A percentile compares a stretch with the other conserved stretches of the same genome.
These are phyloP conservation scores for Lophura swinhoii DNA, from an alignment of 2,797 vertebrate genomes.

Conservation along the genomic window DNA sequence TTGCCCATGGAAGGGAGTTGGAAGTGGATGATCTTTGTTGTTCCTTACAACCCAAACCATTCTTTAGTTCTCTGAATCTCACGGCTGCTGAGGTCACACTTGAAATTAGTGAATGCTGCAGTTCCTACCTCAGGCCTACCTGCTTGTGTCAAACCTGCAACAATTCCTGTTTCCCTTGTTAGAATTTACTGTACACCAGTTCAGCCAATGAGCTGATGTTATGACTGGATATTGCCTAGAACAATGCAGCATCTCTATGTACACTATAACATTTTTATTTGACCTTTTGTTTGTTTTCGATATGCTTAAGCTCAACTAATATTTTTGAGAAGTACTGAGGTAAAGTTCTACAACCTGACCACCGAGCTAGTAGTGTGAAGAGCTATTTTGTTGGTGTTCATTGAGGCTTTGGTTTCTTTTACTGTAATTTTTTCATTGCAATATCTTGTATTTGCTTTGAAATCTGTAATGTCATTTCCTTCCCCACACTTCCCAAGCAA, in stretches of 20 bases:
- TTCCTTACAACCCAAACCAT: neutral
- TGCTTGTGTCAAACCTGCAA: rapidly evolving
- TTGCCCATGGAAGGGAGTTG: neutral
- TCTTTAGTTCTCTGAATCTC: neutral
- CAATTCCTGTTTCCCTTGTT: neutral
- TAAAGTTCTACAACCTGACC: neutral
- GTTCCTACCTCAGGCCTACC: neutral
- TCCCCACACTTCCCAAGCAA: neutral
- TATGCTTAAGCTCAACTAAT: neutral
- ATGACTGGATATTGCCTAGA: neutral
- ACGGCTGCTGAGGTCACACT: rapidly evolving
- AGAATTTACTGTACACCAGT: neutral
- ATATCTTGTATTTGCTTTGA: neutral
- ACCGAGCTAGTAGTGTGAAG: neutral
- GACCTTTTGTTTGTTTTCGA: neutral
- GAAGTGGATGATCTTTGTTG: neutral
- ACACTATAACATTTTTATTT: rapidly evolving
- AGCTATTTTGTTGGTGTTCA: neutral
- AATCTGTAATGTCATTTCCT: neutral
- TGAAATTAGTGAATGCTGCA: rapidly evolving
- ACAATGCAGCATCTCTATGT: rapidly evolving
- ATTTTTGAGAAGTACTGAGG: neutral
- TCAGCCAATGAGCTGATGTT: rapidly evolving
- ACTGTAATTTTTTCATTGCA: neutral
- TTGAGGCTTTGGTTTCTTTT: neutral